phyloP scores from a whole-genome alignment of 2,113 vertebrate genomes.

The Carettochelys insculpta region DNA sequence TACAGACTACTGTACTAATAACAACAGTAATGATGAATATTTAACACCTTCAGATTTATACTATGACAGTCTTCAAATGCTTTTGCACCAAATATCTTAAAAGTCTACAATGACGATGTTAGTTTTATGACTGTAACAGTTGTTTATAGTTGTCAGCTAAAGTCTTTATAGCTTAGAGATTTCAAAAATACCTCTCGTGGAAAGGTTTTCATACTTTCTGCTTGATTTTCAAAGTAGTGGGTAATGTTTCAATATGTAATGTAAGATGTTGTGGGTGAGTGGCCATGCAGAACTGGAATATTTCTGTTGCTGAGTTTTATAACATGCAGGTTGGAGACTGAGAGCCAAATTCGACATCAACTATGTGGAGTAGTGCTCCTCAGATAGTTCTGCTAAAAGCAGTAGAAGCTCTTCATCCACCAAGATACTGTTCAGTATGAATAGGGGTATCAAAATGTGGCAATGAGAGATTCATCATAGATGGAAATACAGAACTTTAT shows the following conservation, averaged over 20 bases:
- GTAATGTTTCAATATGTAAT: background rate
- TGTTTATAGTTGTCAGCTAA: background rate
- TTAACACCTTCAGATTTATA: background rate
- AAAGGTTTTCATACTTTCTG: background rate
- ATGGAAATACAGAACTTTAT: background rate
- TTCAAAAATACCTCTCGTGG: background rate
- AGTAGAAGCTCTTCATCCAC: background rate
- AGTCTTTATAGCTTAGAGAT: background rate
- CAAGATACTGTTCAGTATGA: background rate
- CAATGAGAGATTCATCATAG: background rate
- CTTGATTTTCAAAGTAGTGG: background rate
- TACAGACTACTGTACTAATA: background rate
- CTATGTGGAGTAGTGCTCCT: background rate
- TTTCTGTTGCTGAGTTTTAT: background rate
- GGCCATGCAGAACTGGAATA: background rate
- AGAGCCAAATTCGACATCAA: background rate
- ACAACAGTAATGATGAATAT: background rate
- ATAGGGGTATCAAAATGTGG: background rate
- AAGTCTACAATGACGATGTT: background rate
- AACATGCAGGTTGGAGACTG: background rate
- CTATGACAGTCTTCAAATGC: background rate
- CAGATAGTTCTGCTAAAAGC: background rate
- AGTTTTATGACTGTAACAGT: background rate
- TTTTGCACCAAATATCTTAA: background rate
- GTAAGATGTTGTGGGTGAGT: background rate